Base-by-base conservation (phyloP, 2,888 invertebrate genomes). In the Brachycybe producta region DNA sequence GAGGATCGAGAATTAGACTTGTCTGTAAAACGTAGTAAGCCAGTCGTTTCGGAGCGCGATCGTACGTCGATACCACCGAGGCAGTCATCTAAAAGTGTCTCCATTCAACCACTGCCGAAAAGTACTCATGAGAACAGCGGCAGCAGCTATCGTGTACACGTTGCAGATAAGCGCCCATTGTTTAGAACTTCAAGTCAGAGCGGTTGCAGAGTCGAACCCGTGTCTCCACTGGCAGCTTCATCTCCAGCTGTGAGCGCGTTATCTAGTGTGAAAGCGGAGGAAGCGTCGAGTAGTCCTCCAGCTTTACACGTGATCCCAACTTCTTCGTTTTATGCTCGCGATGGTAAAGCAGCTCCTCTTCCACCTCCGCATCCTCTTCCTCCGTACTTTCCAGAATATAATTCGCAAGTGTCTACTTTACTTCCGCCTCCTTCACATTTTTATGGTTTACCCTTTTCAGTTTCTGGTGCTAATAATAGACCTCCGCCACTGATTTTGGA, bases 401-500 rank as follows among this genome's bases (percentile, higher is more conserved):
- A 27, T 11, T n/a, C 15, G 2, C 41, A 41, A 13, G 5, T 41
- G n/a, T 17, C 41, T 11, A 41, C 11, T 41, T 19, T 38, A 27
- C 15, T 34, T 21, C 38, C 47, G 15, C 47, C 38, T 21, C 38
- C 47, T 11, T 38, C 38, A 11, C 47, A 21, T 17, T 38, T 32
- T 26, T 47, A 26, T 17, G 47, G 47, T 11, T 5, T 47, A 5
- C 17, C 35, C 15, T 38, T 47, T 26, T 27, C 47, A 4, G 7
- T 47, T 11, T 5, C 42, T 43, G 5, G 39, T 24, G n/a, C 45
- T 8, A 45, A 26, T n/a, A n/a, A n/a, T n/a, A n/a, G n/a, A n/a
- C n/a, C n/a, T 13, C 46, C 34, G 5, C 24, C 23, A 15, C 19
- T 51, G 23, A n/a, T 30, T 15, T 28, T 45, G 5, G 51, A 51